Base-by-base conservation (phyloP, 2,797 vertebrate species). In the Heterohyrax brucei region DNA sequence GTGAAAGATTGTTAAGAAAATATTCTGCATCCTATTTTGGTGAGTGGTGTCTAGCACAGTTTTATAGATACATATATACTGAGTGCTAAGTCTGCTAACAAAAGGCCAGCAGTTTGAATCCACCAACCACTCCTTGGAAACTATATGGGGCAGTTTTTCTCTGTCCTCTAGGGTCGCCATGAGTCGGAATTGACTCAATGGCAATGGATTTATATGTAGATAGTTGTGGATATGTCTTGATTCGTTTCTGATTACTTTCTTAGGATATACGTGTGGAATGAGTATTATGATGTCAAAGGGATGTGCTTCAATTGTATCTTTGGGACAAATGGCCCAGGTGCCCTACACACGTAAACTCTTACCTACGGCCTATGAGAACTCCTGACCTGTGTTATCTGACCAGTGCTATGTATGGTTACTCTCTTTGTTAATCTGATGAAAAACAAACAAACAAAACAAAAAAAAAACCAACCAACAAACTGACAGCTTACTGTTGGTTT, bases 201-300 rank as follows among this genome's bases (percentile, higher is more conserved):
- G 39, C 39, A 39, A 39, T 39, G 39, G 39, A 39, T 39, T 39
- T 3, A 39, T 39, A 39, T 39, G 39, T 39, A 39, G 39, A 39
- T 39, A 39, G 39, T 39, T 56, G 14, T 70, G 14, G 86, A 39
- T 79, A 75, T 0, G 16, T 77, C 7, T 83, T 82, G 28, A 78
- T 76, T 22, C 28, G 80, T 30, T 79, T 91, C 33, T 92, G 46
- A 16, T 77, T 80, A 46, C 53, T 93, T 95, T 28, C 75, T 93
- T 87, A 76, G 28, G 62, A 64, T 66, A 14, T 28, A n/a, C 14
- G 24, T 75, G 1, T 64, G 44, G 14, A 83, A 87, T 3, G 28
- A 70, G 85, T 24, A 81, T 80, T 77, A 62, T 4, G 10, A 92
- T 39, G n/a, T 73, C 30, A 73, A 62, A 73, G 1, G 28, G 77